Evolutionary conservation across 2,888 invertebrate genomes (phyloP), one percentile per base, ranked within the genome.

Genomic region (Caenorhabditis virilis): DNA sequence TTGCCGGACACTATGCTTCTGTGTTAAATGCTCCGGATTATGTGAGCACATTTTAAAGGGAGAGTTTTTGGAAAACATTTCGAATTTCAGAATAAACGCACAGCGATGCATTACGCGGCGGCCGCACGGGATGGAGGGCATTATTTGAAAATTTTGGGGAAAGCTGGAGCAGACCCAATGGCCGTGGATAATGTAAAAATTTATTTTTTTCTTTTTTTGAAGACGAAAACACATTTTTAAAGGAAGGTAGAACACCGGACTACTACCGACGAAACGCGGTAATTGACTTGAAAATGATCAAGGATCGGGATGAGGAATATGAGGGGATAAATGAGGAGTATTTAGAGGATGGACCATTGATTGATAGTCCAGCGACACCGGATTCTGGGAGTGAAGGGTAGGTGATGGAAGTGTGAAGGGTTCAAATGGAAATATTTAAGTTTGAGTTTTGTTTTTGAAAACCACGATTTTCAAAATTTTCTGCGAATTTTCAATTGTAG

Each of bases 61-160:
- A n/a, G 5, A 16, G n/a, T 38, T 38, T 6, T 11, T 38, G n/a
- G 6, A 38, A 38, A n/a, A n/a, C n/a, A n/a, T 53, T 25, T 47
- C 35, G 48, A 30, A 18, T 70, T 78, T 30, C 64, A 84, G 79
- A 91, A 92, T 63, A 92, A 92, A 22, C 88, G 91, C 72, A 92
- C 92, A 0, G 90, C 94, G 0, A 85, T 94, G 46, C 93, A 94
- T 85, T 94, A 91, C 85, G 91, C 93, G 0, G 91, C 91, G 2
- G 88, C 90, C 15, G 77, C 83, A n/a, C 90, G 90, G 83, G 91
- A 92, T 78, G 90, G 90, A 52, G 77, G 77, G 9, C 77, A 77
- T 48, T 77, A 77, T 48, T 52, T 75, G 60, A 77, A 77, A 78
- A 88, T 90, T 53, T 87, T 95, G 13, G 88, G 91, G 30, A 89